Base-by-base conservation (phyloP, 2,113 vertebrate species). In the Corythaeola cristata region DNA sequence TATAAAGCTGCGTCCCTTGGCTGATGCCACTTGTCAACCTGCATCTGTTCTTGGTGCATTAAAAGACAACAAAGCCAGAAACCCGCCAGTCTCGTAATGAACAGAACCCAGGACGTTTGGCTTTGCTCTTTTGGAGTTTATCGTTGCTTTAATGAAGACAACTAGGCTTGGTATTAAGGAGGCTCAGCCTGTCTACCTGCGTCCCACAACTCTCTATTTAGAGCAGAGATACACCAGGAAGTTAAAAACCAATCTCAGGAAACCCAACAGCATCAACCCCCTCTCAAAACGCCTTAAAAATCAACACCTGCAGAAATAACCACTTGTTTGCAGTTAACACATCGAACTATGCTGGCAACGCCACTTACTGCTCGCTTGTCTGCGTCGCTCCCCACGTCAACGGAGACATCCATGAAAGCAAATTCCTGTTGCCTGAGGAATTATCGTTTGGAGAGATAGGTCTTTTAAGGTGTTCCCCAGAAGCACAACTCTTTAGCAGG, bases 21-120 rank as follows among this genome's bases (percentile, higher is more conserved):
- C 94, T 76, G 91, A 96, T 94, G 93, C 96, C 90, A 77, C 68
- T 90, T 86, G 92, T 91, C 93, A 96, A 85, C 94, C 90, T 62
- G 76, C 71, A 93, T 97, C 97, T 97, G 96, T 91, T 97, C 81
- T 41, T 56, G 66, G 93, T 45, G 67, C 67, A 95, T 72, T 72
- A 79, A 95, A 62, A 87, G 95, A 93, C 86, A 89, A 85, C 89
- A 92, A 93, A 88, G 91, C 87, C 86, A 84, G 88, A 90, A 86
- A 78, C 39, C 23, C 10, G 4, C 63, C 88, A 78, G 81, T 39
- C 87, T 80, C 81, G 52, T 90, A 80, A 90, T 64, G 96, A 92
- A 94, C 63, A 66, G 28, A 81, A 56, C 69, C 55, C 86, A 76
- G 30, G 35, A 89, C 7, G 9, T 92, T 86, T 95, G 94, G 89